phyloP scores from a whole-genome alignment of 2,797 vertebrate genomes.

The Netta rufina region DNA sequence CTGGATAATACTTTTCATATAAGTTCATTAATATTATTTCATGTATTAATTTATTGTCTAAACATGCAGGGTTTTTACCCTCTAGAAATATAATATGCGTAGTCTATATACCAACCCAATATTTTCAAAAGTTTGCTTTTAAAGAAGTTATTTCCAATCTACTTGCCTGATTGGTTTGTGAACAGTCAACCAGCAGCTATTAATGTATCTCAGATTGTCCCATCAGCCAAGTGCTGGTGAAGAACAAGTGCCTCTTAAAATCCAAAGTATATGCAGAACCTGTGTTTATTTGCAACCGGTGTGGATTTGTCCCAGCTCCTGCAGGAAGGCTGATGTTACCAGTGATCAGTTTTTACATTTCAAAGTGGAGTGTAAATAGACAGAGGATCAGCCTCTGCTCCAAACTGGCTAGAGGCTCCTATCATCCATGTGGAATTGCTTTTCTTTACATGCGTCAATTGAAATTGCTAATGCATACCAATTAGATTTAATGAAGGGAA shows the following conservation, averaged over 20 bases:
- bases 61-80: not conserved
- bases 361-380: not conserved
- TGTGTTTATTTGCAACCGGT: not conserved
- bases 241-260: not conserved
- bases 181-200: not conserved
- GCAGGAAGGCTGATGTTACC: not conserved
- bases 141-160: not conserved
- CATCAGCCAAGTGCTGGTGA: not conserved
- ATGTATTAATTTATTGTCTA: not conserved
- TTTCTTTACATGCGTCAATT: conserved; percentile 51
- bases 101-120: not conserved
- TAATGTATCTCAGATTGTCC: not conserved
- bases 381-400: not conserved
- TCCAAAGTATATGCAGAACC: not conserved
- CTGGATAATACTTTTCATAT: not conserved
- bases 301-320: not conserved
- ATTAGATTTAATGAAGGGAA: conserved; percentile 74
- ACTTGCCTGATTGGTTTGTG: not conserved
- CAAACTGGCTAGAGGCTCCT: conserved; percentile 35
- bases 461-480: conserved; percentile 61
- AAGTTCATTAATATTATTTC: not conserved
- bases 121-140: not conserved
- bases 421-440: conserved; percentile 52
- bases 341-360: not conserved
- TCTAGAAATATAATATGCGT: not conserved